Evolutionary conservation across 2,113 vertebrate genomes (phyloP).

Genomic region (Heterocephalus glaber): DNA sequence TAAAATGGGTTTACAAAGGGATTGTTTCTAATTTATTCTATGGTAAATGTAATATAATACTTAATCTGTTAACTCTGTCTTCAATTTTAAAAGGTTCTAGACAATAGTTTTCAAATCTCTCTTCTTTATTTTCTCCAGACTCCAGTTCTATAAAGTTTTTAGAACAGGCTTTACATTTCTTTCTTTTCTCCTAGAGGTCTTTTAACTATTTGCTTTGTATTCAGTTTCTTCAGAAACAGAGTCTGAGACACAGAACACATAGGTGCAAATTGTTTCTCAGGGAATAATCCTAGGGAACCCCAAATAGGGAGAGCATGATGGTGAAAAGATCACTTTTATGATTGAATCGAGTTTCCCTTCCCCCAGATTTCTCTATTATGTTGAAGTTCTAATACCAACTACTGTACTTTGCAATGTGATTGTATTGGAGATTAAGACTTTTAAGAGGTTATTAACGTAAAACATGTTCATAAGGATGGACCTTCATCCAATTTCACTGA

Average conservation of each 20-base stretch:
- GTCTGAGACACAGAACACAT: background rate
- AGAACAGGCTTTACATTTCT: background rate
- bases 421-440: background rate
- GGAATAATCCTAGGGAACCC: background rate
- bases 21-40: background rate
- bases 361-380: background rate
- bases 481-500: background rate
- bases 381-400: background rate
- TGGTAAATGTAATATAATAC: background rate
- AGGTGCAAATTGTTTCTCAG: background rate
- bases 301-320: background rate
- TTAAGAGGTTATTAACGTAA: background rate
- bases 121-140: background rate
- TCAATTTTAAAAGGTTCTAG: background rate
- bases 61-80: background rate
- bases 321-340: background rate
- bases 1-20: background rate
- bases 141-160: background rate
- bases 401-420: background rate
- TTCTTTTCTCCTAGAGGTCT: background rate
- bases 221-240: background rate
- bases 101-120: background rate
- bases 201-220: background rate
- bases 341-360: rapidly evolving
- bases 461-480: background rate